Base-by-base conservation (phyloP, 2,113 vertebrate genomes). In the Donacobius atricapilla region DNA sequence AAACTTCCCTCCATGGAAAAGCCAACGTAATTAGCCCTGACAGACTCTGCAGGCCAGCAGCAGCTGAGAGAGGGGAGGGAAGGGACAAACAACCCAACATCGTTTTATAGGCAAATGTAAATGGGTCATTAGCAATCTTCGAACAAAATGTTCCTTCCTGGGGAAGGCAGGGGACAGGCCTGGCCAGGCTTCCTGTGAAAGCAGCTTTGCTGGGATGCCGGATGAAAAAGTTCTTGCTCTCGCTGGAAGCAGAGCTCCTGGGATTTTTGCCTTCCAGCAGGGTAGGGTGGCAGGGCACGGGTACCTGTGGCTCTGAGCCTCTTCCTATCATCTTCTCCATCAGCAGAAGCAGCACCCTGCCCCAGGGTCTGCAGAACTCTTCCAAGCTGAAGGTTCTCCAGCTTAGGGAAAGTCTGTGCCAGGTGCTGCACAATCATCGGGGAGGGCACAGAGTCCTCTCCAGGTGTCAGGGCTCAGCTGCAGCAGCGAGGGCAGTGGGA, bases 81-180 rank as follows among this genome's bases (percentile, higher is more conserved):
- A 73, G 66, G 12, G 47, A 86, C 60, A 53, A 83, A 88, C 21
- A 88, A 42, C 69, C 68, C 48, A 11, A 7, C 40, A n/a, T 35
- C 5, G 7, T 87, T 94, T 90, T 53, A 72, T 31, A 75, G 90
- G 85, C 64, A 15, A 47, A 58, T 81, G 72, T 78, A 83, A 92
- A 89, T 45, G 69, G 90, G n/a, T 87, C 80, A 84, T 94, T 91
- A 95, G 69, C 80, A 76, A 66, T 31, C 89, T 84, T 89, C 0
- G 72, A 90, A 94, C 94, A 95, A 78, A 92, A 90, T 84, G 95
- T 96, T 93, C 96, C 83, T 69, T 78, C 61, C 48, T 90, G 39
- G 65, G 72, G 39, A 45, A 88, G 37, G 64, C 56, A 60, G 57
- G 23, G 73, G 57, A 85, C 73, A 64, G 69, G 68, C 56, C 80